Evolutionary conservation across 1,140 invertebrate species (phyloP).

Genomic region (Doryteuthis pealeii): DNA sequence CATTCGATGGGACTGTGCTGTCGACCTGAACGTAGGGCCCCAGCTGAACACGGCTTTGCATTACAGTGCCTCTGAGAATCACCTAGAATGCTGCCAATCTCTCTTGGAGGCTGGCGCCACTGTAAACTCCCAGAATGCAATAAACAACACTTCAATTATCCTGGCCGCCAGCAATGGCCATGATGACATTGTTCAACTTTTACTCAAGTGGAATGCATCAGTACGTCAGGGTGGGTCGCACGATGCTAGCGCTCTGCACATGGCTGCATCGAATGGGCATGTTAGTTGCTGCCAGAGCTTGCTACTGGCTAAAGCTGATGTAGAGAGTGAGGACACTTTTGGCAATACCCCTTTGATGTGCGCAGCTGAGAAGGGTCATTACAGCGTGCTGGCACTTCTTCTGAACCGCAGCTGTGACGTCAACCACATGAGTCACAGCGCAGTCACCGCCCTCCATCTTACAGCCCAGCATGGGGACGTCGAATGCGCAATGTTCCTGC

Average conservation of each 20-base stretch:
- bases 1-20: slow-evolving; percentile 69
- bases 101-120: slow-evolving; percentile 59
- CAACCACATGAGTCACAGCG: slow-evolving; percentile 55
- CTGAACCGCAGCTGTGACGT: slow-evolving; percentile 69
- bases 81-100: slow-evolving; percentile 63
- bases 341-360: slow-evolving; percentile 83
- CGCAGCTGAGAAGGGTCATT: slow-evolving; percentile 81
- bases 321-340: slow-evolving; percentile 53
- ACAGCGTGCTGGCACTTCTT: slow-evolving; percentile 78
- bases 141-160: slow-evolving; percentile 79
- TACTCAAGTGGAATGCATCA: slow-evolving; percentile 85
- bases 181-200: slow-evolving; percentile 77
- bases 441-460: slow-evolving; percentile 55
- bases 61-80: slow-evolving; percentile 55
- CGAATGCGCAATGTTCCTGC: slow-evolving; percentile 38
- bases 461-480: slow-evolving; percentile 54
- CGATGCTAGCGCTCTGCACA: slow-evolving; percentile 51
- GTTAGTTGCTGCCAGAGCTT: slow-evolving; percentile 63
- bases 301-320: slow-evolving; percentile 55
- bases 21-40: slow-evolving; percentile 40
- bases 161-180: slow-evolving; percentile 83
- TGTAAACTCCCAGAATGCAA: slow-evolving; percentile 42
- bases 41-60: slow-evolving; percentile 53
- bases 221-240: slow-evolving; percentile 65
- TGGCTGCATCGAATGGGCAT: slow-evolving; percentile 51